Conservation (phyloP, 30 jellyfish, hydroid and myxozoan species). For the Hydra vulgaris region DNA sequence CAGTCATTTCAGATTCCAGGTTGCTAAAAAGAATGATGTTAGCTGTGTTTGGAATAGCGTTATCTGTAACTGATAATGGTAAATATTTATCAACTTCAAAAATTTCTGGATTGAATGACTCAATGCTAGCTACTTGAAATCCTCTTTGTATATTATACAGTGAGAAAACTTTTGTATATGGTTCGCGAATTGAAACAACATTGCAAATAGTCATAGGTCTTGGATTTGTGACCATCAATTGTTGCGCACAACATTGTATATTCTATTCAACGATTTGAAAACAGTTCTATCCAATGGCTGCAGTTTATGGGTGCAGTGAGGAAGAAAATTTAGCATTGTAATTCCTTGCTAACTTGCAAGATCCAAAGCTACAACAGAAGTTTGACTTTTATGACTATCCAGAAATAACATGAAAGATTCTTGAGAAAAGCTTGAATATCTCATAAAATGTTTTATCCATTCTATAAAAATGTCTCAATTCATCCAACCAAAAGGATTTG, state of each 20-base stretch:
- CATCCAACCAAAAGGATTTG: slow-evolving; percentile 32
- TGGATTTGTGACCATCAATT: slow-evolving; percentile 18
- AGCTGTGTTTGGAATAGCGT: too few species aligned
- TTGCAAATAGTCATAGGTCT: slow-evolving; percentile 2
- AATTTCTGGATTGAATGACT: neutral
- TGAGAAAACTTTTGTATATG: slow-evolving; percentile 25
- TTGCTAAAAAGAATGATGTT: neutral
- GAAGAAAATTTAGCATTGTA: slow-evolving; percentile 22
- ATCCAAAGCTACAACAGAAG: slow-evolving; percentile 10
- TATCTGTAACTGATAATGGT: neutral
- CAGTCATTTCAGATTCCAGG: neutral
- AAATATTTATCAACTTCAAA: neutral
- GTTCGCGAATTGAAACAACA: slow-evolving; percentile 22
- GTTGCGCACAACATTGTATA: slow-evolving; percentile 11
- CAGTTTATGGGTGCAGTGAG: slow-evolving; percentile 31
- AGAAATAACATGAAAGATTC: slow-evolving; percentile 6
- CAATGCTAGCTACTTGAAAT: neutral
- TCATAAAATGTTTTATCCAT: slow-evolving; percentile 21
- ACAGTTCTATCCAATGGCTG: slow-evolving; percentile 32
- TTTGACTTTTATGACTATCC: slow-evolving; percentile 24
- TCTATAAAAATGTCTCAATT: neutral
- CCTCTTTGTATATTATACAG: neutral
- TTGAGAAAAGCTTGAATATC: slow-evolving; percentile 1
- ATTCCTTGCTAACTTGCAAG: slow-evolving; percentile 28
- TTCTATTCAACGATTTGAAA: slow-evolving; percentile 15